Evolutionary conservation across 1,140 invertebrate genomes (phyloP), one percentile per base, ranked within the genome.

Genomic region (Atopsyche davidsoni): DNA sequence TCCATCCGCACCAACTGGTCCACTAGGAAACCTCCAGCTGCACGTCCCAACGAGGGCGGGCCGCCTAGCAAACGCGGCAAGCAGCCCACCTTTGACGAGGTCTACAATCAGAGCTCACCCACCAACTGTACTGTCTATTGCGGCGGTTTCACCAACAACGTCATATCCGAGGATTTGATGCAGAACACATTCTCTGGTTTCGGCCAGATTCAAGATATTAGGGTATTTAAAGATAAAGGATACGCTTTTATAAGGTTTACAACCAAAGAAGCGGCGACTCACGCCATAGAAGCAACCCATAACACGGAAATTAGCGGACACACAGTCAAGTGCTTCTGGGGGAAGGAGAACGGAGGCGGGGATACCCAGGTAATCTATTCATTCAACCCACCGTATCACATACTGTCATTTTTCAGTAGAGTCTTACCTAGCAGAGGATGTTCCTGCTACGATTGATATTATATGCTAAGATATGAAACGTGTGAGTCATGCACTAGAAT

Each of bases 1-100:
- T 92, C 93, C 64, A 99, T 99, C 75, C 82, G 96, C 66, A 99
- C 97, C 55, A 99, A 99, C 72, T 99, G 96, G 96, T 97, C 96
- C 6, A 97, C 96, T 11, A 83, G 96, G 60, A 98, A 98, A 76
- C 87, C 95, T 44, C 84, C 92, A 46, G 79, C 89, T 58, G 81
- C 89, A 63, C 75, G 62, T 64, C 35, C 75, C 22, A 69, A 68
- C 14, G 77, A 76, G 57, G 66, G 71, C 47, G 75, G 75, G 13
- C 70, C 61, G 32, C 72, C 48, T 62, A 77, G 60, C 67, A 75
- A 69, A 65, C 62, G 67, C 67, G 74, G 59, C 49, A 81, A 73
- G 70, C 81, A 75, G 58, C 69, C 77, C 9, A 81, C 80, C 40
- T 83, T 81, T 58, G 81, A 83, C 59, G 81, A 87, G 69, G 83